Evolutionary conservation across 2,888 invertebrate species (phyloP), one percentile per base, ranked within the genome.

Genomic region (Hetaerina titia): DNA sequence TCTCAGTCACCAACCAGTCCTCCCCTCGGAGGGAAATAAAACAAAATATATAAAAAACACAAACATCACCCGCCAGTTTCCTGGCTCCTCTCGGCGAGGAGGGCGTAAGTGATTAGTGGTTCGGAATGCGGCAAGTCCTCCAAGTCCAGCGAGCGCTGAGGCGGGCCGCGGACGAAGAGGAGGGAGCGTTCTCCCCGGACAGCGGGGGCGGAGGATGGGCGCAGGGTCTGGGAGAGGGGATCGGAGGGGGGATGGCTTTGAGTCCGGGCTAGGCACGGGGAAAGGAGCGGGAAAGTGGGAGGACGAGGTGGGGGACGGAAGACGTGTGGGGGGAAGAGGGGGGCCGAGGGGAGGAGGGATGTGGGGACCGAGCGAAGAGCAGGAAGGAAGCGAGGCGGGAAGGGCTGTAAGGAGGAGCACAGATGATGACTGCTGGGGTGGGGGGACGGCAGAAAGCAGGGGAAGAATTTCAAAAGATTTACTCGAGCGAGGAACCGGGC

Each of bases 391-490:
- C 89, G 89, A 58, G 60, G 90, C 60, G 31, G 60, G 88, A 90
- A 60, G 60, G 90, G 60, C 25, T 90, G n/a, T 90, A 60, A 60
- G 90, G 90, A 90, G 90, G n/a, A 63, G 90, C 90, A 69, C 69
- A 90, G 90, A 90, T 90, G 90, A 90, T 90, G 90, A 90, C 69
- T 69, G 69, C 69, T 60, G 60, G 88, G 90, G 64, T 15, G 15
- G 69, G 69, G 5, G 57, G 69, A n/a, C 9, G 57, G 57, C 56
- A 89, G 31, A 17, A 45, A 56, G 22, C 56, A 9, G 69, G 56
- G 22, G n/a, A 92, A 69, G 92, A 69, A 92, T 92, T 92, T 92
- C 92, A 92, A 92, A 92, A 92, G 92, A 92, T 92, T 92, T 92
- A 92, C 92, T 92, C 92, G 56, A 92, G 92, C 92, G 69, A 64